Percentiles rank a stretch among this genome's conserved stretches.
These are phyloP conservation scores for Esox niger DNA, from an alignment of 2,113 vertebrate genomes.

Conservation along the genomic window DNA sequence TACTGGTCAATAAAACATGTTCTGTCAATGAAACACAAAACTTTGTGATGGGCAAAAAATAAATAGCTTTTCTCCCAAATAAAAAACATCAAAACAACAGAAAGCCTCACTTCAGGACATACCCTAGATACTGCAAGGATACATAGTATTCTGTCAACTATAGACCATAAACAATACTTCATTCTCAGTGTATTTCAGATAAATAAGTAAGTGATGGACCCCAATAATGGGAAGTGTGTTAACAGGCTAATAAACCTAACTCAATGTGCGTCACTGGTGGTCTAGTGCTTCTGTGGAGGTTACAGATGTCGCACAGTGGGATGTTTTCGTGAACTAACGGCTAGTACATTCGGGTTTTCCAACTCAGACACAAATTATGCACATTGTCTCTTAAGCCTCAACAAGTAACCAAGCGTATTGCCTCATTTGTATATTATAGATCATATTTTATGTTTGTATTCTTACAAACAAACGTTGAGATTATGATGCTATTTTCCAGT, in stretches of 20 bases:
- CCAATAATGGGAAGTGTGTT: not conserved
- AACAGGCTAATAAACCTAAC: not conserved
- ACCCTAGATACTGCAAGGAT: no score
- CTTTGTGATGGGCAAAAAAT: no score
- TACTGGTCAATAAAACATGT: no score
- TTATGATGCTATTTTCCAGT: slow-evolving; percentile 9
- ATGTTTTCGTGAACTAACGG: not conserved
- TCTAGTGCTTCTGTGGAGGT: not conserved
- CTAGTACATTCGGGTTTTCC: not conserved
- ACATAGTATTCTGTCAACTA: not conserved
- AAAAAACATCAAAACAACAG: no score
- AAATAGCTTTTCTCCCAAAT: no score
- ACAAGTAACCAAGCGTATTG: not conserved
- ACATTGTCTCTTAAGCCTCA: not conserved
- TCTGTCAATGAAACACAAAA: no score
- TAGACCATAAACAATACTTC: not conserved
- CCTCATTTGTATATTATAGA: not conserved
- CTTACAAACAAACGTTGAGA: not conserved
- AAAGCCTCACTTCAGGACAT: no score
- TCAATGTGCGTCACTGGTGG: not conserved
- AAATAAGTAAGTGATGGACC: not conserved
- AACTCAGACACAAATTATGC: not conserved
- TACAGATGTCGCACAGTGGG: not conserved
- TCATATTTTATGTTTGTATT: not conserved
- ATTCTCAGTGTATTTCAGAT: no score